These are phyloP conservation scores for Gyrodactylus bullatarudis DNA, from an alignment of 1,140 invertebrate genomes.

Conservation along the genomic window DNA sequence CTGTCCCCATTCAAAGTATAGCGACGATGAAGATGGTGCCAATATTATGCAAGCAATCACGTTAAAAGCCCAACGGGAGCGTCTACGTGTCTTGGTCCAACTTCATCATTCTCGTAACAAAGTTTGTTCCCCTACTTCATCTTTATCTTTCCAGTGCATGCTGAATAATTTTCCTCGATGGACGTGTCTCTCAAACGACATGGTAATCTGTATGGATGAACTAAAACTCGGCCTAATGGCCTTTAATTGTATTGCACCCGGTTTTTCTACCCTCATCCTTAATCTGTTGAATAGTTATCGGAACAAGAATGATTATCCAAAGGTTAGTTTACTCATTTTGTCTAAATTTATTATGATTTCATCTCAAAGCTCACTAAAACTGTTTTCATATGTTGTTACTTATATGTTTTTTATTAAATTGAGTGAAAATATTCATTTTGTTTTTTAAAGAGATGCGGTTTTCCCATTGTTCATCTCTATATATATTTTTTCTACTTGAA, in stretches of 20 bases:
- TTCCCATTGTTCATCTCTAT: too few relatives aligned
- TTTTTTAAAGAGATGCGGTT: too few relatives aligned
- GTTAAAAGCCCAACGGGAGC: not conserved
- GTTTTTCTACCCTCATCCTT: not conserved
- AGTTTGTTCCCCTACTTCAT: not conserved
- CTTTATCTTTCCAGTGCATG: not conserved
- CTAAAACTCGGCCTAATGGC: slow-evolving; percentile 2
- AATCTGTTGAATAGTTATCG: slow-evolving; percentile 1
- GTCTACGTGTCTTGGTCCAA: not conserved
- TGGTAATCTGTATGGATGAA: slow-evolving; percentile 3
- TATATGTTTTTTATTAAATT: too few relatives aligned
- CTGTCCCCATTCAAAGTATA: not conserved
- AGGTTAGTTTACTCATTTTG: not conserved
- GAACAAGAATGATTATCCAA: not conserved
- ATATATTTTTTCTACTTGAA: too few relatives aligned
- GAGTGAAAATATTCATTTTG: too few relatives aligned
- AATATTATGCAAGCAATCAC: slow-evolving; percentile 5
- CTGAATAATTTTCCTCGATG: slow-evolving; percentile 1
- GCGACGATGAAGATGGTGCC: not conserved
- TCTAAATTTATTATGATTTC: too few relatives aligned
- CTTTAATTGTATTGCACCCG: slow-evolving; percentile 3
- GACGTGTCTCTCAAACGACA: not conserved
- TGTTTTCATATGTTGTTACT: too few relatives aligned
- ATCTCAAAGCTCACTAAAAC: too few relatives aligned
- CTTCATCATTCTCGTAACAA: not conserved